Evolutionary conservation across 2,888 invertebrate genomes (phyloP).

Genomic region (Galerucella nymphaeae): DNA sequence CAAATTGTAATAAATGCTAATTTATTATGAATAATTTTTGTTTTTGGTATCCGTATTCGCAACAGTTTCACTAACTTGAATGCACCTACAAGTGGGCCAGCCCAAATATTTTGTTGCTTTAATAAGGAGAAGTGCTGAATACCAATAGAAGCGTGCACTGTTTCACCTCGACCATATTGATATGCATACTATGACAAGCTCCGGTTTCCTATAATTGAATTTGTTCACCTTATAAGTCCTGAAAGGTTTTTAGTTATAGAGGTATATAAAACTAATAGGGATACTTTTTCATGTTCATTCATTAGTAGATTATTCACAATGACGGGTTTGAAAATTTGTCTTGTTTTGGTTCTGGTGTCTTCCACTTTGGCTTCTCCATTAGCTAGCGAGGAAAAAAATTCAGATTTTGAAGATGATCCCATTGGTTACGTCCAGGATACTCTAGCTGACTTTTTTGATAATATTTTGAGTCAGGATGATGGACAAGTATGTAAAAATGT

Average conservation of each 20-base stretch:
- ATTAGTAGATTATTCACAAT: constrained; percentile 33
- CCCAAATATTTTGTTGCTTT: constrained; percentile 21
- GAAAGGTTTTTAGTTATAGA: constrained; percentile 21
- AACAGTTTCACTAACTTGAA: constrained; percentile 10
- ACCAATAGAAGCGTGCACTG: constrained; percentile 20
- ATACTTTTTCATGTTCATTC: constrained; percentile 27
- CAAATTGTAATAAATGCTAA: not conserved
- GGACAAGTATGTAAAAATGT: constrained; percentile 23
- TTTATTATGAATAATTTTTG: not conserved
- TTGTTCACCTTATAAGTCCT: constrained; percentile 21
- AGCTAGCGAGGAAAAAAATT: constrained; percentile 62
- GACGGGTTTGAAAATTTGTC: constrained; percentile 31
- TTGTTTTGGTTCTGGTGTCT: constrained; percentile 40
- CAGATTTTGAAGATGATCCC: constrained; percentile 77
- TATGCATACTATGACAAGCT: constrained; percentile 27
- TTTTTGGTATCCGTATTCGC: not conserved
- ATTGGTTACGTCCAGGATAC: constrained; percentile 77
- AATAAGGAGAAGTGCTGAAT: constrained; percentile 36
- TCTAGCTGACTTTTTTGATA: constrained; percentile 69
- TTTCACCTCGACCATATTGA: constrained; percentile 16
- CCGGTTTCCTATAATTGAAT: constrained; percentile 25
- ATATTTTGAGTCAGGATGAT: constrained; percentile 81
- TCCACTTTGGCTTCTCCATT: constrained; percentile 50
- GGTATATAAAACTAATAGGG: constrained; percentile 35
- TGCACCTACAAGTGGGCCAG: constrained; percentile 25